Percentiles rank a stretch among this genome's conserved stretches.
phyloP scores from a whole-genome alignment of 1,140 invertebrate species.

The Zaprionus capensis region DNA sequence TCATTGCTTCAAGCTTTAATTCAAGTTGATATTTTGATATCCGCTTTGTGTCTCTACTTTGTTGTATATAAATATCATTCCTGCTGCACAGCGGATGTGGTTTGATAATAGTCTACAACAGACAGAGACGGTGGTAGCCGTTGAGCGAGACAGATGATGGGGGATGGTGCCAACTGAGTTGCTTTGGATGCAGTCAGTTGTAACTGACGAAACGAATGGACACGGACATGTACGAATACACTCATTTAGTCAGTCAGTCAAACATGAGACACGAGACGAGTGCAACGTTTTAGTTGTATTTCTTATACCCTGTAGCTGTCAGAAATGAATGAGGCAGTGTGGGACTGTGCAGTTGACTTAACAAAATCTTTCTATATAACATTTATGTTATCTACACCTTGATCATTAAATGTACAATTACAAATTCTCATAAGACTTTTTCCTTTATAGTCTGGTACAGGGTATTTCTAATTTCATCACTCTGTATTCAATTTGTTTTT shows the following conservation, averaged over 20 bases:
- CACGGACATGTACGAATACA: constrained; percentile 16
- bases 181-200: constrained; percentile 73
- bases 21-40: constrained; percentile 75
- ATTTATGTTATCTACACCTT: no score
- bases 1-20: constrained; percentile 69
- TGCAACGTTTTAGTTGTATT: constrained; percentile 30
- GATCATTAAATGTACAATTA: not conserved
- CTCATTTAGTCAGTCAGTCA: constrained; percentile 79
- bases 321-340: not conserved
- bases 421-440: not conserved
- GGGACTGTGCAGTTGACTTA: not conserved
- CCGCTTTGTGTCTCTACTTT: constrained; percentile 46
- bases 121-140: constrained; percentile 23
- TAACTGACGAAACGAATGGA: constrained; percentile 62
- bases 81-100: constrained; percentile 70
- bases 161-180: constrained; percentile 33
- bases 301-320: constrained; percentile 3
- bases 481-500: constrained; percentile 48
- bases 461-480: not conserved
- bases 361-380: not conserved
- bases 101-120: constrained; percentile 66
- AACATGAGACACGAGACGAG: constrained; percentile 49
- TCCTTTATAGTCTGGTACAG: not conserved
- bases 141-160: not conserved
- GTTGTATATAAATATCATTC: constrained; percentile 40